Percentiles rank a stretch among this genome's conserved stretches.
Conservation (phyloP, 2,113 vertebrate species). For the Pelecanoides urinatrix region DNA sequence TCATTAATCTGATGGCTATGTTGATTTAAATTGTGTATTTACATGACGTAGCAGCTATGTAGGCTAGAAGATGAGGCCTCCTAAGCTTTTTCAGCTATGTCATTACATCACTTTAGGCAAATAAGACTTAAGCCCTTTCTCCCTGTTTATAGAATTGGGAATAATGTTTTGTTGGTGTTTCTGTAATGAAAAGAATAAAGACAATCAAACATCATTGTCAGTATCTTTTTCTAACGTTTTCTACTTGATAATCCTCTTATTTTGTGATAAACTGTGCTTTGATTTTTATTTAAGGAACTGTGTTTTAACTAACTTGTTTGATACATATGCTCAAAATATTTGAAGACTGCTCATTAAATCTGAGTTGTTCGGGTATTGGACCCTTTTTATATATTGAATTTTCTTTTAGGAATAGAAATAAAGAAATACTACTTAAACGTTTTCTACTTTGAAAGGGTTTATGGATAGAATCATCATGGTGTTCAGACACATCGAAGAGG, state of each 20-base stretch:
- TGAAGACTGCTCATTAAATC: not conserved
- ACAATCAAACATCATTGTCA: not conserved
- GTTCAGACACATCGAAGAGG: not conserved
- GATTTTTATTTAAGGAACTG: not conserved
- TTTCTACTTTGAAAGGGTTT: not conserved
- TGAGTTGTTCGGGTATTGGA: not conserved
- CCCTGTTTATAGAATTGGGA: not conserved
- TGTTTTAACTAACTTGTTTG: not conserved
- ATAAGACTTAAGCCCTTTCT: not conserved
- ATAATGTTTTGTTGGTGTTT: not conserved
- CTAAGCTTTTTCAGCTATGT: not conserved
- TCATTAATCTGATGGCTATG: not conserved
- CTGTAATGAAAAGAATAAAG: not conserved
- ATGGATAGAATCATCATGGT: not conserved
- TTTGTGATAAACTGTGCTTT: not conserved
- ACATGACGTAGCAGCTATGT: fast-evolving
- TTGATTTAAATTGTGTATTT: not conserved
- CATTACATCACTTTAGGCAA: not conserved
- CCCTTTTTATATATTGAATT: not conserved
- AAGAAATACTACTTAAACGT: not conserved
- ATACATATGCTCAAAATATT: not conserved
- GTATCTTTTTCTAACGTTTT: not conserved
- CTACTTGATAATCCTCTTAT: not conserved
- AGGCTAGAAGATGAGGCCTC: not conserved
- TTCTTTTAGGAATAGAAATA: not conserved